Conservation (phyloP, 2,888 invertebrate species). For the Eupithecia abbreviata region DNA sequence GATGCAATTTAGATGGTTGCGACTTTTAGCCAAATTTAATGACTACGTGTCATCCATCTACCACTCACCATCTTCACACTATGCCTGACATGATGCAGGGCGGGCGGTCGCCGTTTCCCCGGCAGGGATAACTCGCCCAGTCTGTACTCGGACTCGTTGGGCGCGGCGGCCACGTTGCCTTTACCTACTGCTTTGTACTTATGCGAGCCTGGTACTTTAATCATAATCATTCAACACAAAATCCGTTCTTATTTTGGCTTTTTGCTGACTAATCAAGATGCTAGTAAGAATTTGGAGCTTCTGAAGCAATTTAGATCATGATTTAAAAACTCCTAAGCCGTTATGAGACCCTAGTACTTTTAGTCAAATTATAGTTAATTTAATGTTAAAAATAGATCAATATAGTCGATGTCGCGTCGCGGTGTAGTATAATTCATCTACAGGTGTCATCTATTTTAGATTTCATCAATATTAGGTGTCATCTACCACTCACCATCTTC, state of each 20-base stretch:
- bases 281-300: too few relatives aligned
- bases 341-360: background rate
- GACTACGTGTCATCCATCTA: background rate
- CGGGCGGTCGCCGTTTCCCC: conserved; percentile 81
- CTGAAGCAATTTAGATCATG: background rate
- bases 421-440: too few relatives aligned
- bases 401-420: too few relatives aligned
- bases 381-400: too few relatives aligned
- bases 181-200: conserved; percentile 36
- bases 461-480: too few relatives aligned
- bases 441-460: too few relatives aligned
- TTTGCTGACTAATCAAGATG: background rate
- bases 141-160: conserved; percentile 74
- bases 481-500: conserved; percentile 68
- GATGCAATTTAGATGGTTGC: too few relatives aligned
- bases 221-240: background rate
- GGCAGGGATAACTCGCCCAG: conserved; percentile 88
- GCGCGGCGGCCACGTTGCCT: conserved; percentile 55
- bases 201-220: background rate
- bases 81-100: conserved; percentile 71
- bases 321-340: background rate
- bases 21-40: background rate
- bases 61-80: conserved; percentile 77
- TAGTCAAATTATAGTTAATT: too few relatives aligned
- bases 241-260: background rate